Base-by-base conservation (phyloP, 2,113 vertebrate genomes). In the Melierax canorus region DNA sequence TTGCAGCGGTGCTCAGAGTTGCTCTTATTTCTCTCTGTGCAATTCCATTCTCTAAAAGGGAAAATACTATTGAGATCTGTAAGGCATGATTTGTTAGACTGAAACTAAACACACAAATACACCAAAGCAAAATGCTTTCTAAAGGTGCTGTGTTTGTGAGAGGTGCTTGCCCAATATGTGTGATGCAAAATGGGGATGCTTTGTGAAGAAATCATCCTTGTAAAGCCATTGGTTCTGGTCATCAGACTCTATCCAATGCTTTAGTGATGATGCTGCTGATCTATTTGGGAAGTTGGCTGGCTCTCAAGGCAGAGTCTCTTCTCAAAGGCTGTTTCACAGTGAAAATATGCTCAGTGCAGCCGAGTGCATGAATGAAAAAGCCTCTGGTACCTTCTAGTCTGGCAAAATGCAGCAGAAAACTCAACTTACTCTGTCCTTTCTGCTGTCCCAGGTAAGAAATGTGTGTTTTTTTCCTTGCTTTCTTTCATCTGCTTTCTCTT, bases 311-410 rank as follows among this genome's bases (percentile, higher is more conserved):
- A 98, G 98, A 98, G 98, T 98, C 98, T 98, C 98, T 98, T 98
- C 98, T 98, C 98, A 98, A 99, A 98, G 98, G 97, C 98, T 98
- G 98, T 98, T 98, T 98, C 98, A 99, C 99, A 98, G 98, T 98
- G 99, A 99, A 99, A 99, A 99, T 99, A 99, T 99, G 99, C 99
- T 98, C 99, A 99, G 98, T 99, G 99, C 99, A 97, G 97, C 97
- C 97, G 97, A 98, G 98, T 97, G 98, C 98, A 97, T 99, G 98
- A 98, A 98, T 99, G 98, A 98, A 98, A 99, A 98, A 98, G 98
- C 98, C 98, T 99, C 98, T 95, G 96, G 97, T 98, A 96, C 98
- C 98, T 98, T 98, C 98, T 99, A 98, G 98, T 99, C 98, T 98
- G 96, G 98, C 98, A 98, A 98, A 98, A 99, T 99, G 99, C 99